Base-by-base conservation (phyloP, 1,140 invertebrate species). In the Spodoptera frugiperda region DNA sequence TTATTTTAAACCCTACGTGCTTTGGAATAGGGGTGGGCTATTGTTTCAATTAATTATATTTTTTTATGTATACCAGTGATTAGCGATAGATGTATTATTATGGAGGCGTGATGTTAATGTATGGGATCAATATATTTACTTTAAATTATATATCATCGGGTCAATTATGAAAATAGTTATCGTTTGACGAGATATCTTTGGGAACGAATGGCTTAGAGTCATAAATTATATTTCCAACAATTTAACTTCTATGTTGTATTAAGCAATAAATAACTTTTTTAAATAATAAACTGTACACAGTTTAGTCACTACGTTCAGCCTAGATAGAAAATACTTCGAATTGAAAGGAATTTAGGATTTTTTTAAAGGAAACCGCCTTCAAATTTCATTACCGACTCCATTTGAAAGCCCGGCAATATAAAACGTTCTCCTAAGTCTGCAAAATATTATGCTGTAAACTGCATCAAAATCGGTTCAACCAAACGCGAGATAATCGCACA, bases 41-140 rank as follows among this genome's bases (percentile, higher is more conserved):
- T 73, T 75, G 33, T 63, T 63, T 65, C 44, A 65, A 75, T 67
- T 79, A 80, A 80, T 80, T 75, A 55, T 46, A 70, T 33, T 55
- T 75, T 75, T 51, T 39, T 51, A 71, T 72, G 73, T 77, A 63
- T 74, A 77, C 63, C 15, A 55, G 70, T 77, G 54, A 80, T 80
- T 77, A 80, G 72, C 55, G 67, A 59, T 49, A 78, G 76, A 78
- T 70, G 74, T 78, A 77, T 76, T 49, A 55, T 78, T 76, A 68
- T 71, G 70, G 25, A 77, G 77, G 77, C 80, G 80, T 82, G 73
- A 82, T 76, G 48, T 54, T 71, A 74, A 76, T 73, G 14, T 74
- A 74, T 70, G 59, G 19, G 72, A 12, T 30, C 71, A 72, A 54
- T 73, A 57, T 73, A 73, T 73, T 73, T 49, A 73, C 44, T 73